A percentile compares a stretch with the other conserved stretches of the same genome.
These are phyloP conservation scores for Minunthozetes semirufus DNA, from an alignment of 2,888 invertebrate species.

Conservation along the genomic window DNA sequence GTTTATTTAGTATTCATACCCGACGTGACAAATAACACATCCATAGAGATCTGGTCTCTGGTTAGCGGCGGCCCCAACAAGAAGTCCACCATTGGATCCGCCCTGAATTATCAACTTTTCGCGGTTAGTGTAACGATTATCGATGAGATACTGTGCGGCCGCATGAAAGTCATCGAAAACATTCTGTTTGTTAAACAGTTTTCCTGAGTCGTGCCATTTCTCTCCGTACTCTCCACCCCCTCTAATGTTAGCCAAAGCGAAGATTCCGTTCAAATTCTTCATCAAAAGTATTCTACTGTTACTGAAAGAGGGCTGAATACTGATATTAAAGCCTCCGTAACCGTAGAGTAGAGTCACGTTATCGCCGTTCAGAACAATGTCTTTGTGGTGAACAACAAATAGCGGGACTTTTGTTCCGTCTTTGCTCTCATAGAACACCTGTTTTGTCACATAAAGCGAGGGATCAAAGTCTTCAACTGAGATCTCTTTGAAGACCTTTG, in stretches of 20 bases:
- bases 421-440: slow-evolving; percentile 85
- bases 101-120: slow-evolving; percentile 79
- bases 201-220: slow-evolving; percentile 91
- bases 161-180: slow-evolving; percentile 92
- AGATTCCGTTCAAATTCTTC: slow-evolving; percentile 76
- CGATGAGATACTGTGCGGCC: slow-evolving; percentile 79
- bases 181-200: slow-evolving; percentile 87
- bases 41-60: slow-evolving; percentile 92
- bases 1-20: slow-evolving; percentile 10
- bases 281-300: slow-evolving; percentile 79
- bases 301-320: slow-evolving; percentile 81
- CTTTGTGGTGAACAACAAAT: slow-evolving; percentile 65
- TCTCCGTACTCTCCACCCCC: slow-evolving; percentile 80
- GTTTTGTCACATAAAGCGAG: slow-evolving; percentile 69
- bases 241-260: slow-evolving; percentile 86
- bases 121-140: slow-evolving; percentile 68
- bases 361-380: slow-evolving; percentile 59
- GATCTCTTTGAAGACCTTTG: slow-evolving; percentile 69
- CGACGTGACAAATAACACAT: slow-evolving; percentile 86
- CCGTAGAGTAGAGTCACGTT: slow-evolving; percentile 84
- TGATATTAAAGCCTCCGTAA: slow-evolving; percentile 94
- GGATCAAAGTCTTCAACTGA: slow-evolving; percentile 73
- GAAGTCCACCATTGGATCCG: slow-evolving; percentile 91
- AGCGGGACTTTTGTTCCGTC: slow-evolving; percentile 91
- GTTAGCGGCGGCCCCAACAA: slow-evolving; percentile 90